Evolutionary conservation across 1,140 invertebrate genomes (phyloP).

Genomic region (Periplaneta americana): DNA sequence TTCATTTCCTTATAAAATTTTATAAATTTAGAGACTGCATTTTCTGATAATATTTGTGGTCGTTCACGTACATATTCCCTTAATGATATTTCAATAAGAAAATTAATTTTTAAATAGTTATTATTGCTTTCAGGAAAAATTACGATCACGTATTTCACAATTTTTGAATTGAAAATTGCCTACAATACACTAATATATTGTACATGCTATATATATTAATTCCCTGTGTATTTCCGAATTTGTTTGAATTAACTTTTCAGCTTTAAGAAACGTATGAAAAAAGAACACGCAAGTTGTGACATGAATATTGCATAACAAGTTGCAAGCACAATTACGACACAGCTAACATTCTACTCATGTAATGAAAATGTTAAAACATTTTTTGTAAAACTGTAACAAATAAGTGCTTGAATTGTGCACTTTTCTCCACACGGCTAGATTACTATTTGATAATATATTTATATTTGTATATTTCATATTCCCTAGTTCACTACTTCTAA

Average conservation of each 20-base stretch:
- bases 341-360: background rate
- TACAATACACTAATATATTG: background rate
- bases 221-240: constrained; percentile 40
- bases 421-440: no score
- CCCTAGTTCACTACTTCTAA: background rate
- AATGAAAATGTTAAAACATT: background rate
- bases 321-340: background rate
- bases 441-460: background rate
- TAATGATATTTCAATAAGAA: no score
- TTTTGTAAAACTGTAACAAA: background rate
- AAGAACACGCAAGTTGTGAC: constrained; percentile 15
- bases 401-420: background rate
- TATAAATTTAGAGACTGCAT: no score
- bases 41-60: no score
- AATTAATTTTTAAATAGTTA: no score
- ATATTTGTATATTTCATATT: background rate
- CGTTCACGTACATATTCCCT: no score
- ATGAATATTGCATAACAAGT: background rate
- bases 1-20: no score
- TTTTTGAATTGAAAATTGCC: background rate
- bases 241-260: constrained; percentile 25
- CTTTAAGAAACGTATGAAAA: constrained; percentile 25
- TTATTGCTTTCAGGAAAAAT: background rate
- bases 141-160: background rate
- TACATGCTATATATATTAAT: constrained; percentile 15